A percentile compares a stretch with the other conserved stretches of the same genome.
Evolutionary conservation across 2,113 vertebrate species (phyloP).

Genomic region (Numenius arquata): DNA sequence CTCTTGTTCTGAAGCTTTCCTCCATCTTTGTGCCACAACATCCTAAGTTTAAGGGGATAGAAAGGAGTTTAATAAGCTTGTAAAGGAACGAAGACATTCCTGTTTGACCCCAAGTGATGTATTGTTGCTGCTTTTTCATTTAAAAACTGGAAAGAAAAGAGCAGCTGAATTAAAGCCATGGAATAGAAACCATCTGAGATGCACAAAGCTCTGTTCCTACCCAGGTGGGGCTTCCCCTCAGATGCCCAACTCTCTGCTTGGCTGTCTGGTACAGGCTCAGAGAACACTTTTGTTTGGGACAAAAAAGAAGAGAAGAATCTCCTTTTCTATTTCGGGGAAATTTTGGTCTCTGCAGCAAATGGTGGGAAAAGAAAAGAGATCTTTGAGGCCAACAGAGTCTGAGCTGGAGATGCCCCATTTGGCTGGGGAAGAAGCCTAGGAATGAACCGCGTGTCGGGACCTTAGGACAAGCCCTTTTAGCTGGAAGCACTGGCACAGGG

Average conservation of each 20-base stretch:
- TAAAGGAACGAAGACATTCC: background rate
- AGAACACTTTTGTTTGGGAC: background rate
- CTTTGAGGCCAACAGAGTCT: background rate
- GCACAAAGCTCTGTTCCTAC: background rate
- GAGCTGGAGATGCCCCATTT: background rate
- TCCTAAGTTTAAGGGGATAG: background rate
- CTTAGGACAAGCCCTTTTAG: background rate
- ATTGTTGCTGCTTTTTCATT: background rate
- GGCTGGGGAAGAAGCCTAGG: background rate
- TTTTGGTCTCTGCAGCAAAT: background rate
- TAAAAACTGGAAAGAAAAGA: background rate
- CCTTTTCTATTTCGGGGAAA: background rate
- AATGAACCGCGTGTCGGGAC: accelerated
- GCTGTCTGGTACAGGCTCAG: background rate
- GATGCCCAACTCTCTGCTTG: background rate
- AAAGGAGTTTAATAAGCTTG: background rate
- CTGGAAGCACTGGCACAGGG: background rate
- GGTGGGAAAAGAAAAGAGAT: background rate
- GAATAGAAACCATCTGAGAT: background rate
- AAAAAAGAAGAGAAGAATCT: too few relatives aligned
- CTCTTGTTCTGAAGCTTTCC: background rate
- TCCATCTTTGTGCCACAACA: background rate
- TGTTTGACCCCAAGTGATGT: background rate
- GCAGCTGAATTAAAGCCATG: background rate
- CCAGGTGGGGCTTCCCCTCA: background rate